Base-by-base conservation (phyloP, 2,888 invertebrate species). In the Coenonympha glycerion region DNA sequence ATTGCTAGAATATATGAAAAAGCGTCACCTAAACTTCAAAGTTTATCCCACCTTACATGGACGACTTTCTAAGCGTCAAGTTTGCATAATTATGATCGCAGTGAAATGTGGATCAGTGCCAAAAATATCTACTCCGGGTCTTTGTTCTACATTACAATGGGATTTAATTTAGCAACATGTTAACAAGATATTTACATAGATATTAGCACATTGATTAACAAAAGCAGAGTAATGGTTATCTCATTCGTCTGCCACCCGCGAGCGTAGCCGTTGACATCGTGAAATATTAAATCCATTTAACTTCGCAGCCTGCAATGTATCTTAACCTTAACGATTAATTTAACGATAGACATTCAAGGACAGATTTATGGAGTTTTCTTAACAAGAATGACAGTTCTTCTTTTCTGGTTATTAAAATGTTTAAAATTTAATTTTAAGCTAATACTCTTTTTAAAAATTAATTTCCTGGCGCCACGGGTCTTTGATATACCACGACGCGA, bases 141-240 rank as follows among this genome's bases (percentile, higher is more conserved):
- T 39, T 39, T 24, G 39, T 39, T 39, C 9, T 15, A 8, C 22
- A 39, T 24, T 24, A 39, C 39, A 39, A 39, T 15, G 24, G 39
- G 24, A 22, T 37, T 39, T 39, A 39, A 39, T 24, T 24, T 22
- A 39, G 24, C 8, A 15, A 15, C 24, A 15, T 9, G 39, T 15
- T 39, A 39, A 24, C 39, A 6, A 39, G 15, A 39, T 24, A 22
- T 24, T 24, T 24, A 9, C 15, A 2, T 6, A 15, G 15, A 39
- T n/a, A n/a, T 39, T 39, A 39, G 24, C 39, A 39, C 24, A 24
- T 24, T 39, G 39, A 39, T 39, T 15, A 39, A 39, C 39, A 39
- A 39, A 22, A 39, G 22, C 39, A 24, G 36, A 36, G 6, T 24
- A 15, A 39, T 39, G 9, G 39, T 24, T 39, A 39, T 39, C 24